Base-by-base conservation (phyloP, 2,888 invertebrate genomes). In the Drosophila recens region DNA sequence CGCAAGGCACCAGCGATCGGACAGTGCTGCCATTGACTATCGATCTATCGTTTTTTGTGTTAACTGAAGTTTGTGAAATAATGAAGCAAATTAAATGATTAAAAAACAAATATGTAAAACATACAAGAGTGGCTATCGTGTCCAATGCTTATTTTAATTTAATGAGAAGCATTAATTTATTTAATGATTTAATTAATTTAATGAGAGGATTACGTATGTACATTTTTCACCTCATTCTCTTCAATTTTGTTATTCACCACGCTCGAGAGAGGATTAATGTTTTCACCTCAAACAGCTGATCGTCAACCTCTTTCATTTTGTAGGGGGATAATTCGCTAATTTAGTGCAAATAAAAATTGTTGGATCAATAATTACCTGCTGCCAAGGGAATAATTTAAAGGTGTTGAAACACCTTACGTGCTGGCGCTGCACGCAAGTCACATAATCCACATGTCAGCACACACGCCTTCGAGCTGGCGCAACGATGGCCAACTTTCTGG, bases 401-500 rank as follows among this genome's bases (percentile, higher is more conserved):
- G 87, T 86, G 89, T 87, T 87, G 74, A 75, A 59, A 77, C 85
- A 81, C 87, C 84, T 84, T 33, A 52, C 67, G 75, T 86, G 77
- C 65, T 42, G 43, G 43, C 8, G 11, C 15, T 20, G 64, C 75
- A 79, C 74, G 72, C 70, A 69, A 77, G 42, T 57, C 56, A 66
- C 45, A 54, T 49, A 58, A 61, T 54, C 34, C 58, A 63, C 63
- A 68, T 64, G 71, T 59, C 46, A 66, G 27, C 69, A 68, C 70
- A 43, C 42, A 66, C 30, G 27, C n/a, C 15, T 36, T 30, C n/a
- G 13, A 53, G 42, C 52, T 42, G 23, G 34, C 42, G 34, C 54
- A 43, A 71, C 38, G 56, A 91, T 90, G 91, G 66, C 82, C 51
- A 77, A 82, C 70, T 92, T 92, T 67, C 73, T 91, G 61, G 90